Conservation (phyloP, 2,797 vertebrate species). For the Spinus pinus region DNA sequence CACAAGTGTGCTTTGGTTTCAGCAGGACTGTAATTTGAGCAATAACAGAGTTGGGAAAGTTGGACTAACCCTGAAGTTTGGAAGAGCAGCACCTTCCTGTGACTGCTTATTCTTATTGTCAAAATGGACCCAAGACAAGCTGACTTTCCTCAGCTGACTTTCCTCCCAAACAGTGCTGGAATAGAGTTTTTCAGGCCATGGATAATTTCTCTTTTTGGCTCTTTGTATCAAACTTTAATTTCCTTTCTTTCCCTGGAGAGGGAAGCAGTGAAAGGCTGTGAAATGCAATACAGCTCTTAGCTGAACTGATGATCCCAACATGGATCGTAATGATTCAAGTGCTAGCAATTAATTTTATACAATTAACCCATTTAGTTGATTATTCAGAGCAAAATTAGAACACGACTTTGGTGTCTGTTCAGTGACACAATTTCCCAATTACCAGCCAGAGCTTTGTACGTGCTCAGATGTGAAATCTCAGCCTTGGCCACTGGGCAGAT, state of each 20-base stretch:
- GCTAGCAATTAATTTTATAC: background rate
- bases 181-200: background rate
- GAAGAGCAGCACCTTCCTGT: background rate
- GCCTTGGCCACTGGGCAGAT: background rate
- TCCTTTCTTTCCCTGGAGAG: background rate
- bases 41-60: background rate
- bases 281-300: background rate
- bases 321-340: background rate
- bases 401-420: background rate
- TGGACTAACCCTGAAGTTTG: background rate
- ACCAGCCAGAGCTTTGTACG: background rate
- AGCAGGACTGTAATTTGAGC: background rate
- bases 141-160: background rate
- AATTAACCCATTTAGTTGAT: background rate
- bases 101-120: background rate
- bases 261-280: background rate
- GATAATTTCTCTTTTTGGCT: background rate
- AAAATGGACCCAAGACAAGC: background rate
- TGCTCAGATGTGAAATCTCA: background rate
- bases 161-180: background rate
- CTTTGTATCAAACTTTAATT: background rate
- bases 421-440: background rate
- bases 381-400: slow-evolving; percentile 4
- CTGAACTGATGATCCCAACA: background rate
- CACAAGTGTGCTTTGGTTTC: background rate